phyloP scores from a whole-genome alignment of 2,113 vertebrate species.

The Orycteropus afer region DNA sequence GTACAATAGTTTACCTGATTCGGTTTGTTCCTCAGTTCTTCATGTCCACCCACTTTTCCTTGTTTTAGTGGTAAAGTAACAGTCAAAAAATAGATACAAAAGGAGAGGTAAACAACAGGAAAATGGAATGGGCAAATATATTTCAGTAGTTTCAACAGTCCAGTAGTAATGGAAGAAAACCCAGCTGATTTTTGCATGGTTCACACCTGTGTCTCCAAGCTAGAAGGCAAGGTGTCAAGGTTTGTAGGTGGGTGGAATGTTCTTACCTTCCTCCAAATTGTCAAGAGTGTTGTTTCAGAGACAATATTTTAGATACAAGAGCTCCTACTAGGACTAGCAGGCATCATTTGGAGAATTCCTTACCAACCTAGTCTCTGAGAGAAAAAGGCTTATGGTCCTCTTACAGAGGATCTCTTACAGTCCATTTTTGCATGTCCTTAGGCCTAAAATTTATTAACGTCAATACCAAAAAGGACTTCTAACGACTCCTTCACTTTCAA shows the following conservation, averaged over 20 bases:
- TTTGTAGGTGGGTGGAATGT: neutral
- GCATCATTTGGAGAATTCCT: neutral
- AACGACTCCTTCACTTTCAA: neutral
- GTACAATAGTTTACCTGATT: slow-evolving; percentile 72
- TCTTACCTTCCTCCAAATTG: neutral
- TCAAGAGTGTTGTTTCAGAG: neutral
- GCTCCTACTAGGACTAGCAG: neutral
- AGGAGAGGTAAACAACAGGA: neutral
- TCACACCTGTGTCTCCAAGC: neutral
- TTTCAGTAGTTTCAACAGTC: neutral
- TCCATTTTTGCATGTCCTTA: neutral
- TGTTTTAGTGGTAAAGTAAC: neutral
- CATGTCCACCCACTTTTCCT: neutral
- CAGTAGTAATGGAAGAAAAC: neutral
- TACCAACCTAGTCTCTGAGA: neutral
- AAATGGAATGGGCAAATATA: neutral
- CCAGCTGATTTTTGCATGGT: neutral
- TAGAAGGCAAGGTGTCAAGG: neutral
- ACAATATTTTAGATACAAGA: neutral
- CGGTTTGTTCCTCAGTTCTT: neutral
- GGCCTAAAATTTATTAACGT: neutral
- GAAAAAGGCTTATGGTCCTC: neutral
- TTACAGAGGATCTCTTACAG: neutral
- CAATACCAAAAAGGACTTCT: neutral
- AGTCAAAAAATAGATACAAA: neutral